Base-by-base conservation (phyloP, 2,888 invertebrate genomes). In the Metacarcinus magister region DNA sequence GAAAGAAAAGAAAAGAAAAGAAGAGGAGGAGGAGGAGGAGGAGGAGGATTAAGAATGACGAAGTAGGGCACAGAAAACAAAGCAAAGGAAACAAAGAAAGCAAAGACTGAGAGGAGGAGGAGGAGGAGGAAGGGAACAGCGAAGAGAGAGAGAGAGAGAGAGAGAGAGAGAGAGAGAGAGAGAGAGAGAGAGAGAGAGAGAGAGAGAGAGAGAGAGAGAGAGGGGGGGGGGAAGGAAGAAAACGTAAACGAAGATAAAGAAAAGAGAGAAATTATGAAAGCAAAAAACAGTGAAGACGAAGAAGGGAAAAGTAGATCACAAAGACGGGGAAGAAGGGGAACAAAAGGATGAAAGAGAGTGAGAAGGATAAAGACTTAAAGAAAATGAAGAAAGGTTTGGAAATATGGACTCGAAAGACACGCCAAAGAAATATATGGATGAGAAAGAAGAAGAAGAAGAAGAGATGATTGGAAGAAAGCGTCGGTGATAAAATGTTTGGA, bases 21-120 rank as follows among this genome's bases (percentile, higher is more conserved):
- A 75, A 3, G 10, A 75, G 28, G 28, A 75, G 39, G 23, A 13
- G 39, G 39, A 39, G 13, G 87, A 39, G 39, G 16, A 87, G 87
- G 23, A 39, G 39, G 87, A 87, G 39, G 39, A 87, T 13, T 23
- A 39, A 39, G 87, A 32, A 75, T n/a, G 75, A 75, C 28, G 75
- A 75, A 75, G 75, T 75, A 75, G 28, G 75, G 28, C n/a, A 75
- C 75, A 75, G 75, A 75, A 75, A 75, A 75, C 75, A 75, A 75
- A 75, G 28, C 75, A 23, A n/a, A 75, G 1, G 28, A 75, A 75
- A 75, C 75, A 75, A 75, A 75, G 75, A 75, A 75, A 75, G 75
- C 75, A 75, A 75, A n/a, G 7, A 75, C 0, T 8, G n/a, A 75
- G 75, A n/a, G 28, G 75, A 28, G 75, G 75, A 5, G 7, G 28